Base-by-base conservation (phyloP, 23 tunicate genomes). In the Halocynthia roretzi region DNA sequence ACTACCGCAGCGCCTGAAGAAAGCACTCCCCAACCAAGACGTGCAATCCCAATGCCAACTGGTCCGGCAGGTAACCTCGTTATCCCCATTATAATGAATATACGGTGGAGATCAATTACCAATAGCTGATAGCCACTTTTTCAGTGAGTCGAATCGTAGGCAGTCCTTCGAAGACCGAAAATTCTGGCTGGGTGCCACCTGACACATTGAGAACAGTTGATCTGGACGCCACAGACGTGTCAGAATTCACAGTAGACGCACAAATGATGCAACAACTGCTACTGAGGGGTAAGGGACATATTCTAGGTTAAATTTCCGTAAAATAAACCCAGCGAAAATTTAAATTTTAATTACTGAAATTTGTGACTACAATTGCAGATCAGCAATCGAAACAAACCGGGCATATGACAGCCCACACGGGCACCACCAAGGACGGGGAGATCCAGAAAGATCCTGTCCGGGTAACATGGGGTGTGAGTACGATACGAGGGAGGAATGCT, bases 191-290 rank as follows among this genome's bases (percentile, higher is more conserved):
- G 90, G 83, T 85, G 69, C 87, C 86, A 58, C 98, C 98, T 5
- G 98, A 86, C 10, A 86, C 87, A 6, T 83, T 92, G 50, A 80
- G 77, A 12, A 71, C 98, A 9, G 84, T 87, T 8, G 98, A 92
- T 53, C 76, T 92, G 70, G 92, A 92, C 81, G 88, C 92, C 0
- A 86, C 85, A 54, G 76, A 91, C 49, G 85, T 92, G 11, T 86
- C 92, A 50, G 98, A 92, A 72, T 92, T 92, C 62, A 92, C 92
- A 2, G 82, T 91, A 60, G 97, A 91, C 77, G 83, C 84, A 5
- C 53, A 85, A 44, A 77, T 85, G 83, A 91, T 91, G 90, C 81
- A 67, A 49, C 70, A 76, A 40, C 80, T 80, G 18, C 56, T 48
- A 56, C 20, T 22, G 12, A 75, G 0, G 19, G 70, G 70, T 65